Base-by-base conservation (phyloP, 2,113 vertebrate species). In the Tragelaphus strepsiceros region DNA sequence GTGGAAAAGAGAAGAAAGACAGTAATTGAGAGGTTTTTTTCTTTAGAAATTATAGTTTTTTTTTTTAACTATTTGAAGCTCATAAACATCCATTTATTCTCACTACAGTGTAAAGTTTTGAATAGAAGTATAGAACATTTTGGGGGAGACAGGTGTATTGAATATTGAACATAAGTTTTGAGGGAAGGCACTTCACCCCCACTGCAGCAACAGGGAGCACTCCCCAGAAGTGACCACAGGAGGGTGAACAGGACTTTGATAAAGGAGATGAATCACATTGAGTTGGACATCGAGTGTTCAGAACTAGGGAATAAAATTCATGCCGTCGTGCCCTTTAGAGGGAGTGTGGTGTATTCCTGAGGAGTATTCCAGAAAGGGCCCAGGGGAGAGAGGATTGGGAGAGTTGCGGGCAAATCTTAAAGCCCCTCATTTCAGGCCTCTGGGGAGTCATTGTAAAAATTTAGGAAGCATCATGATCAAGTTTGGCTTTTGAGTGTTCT, bases 61-160 rank as follows among this genome's bases (percentile, higher is more conserved):
- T 51, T 84, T 80, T 62, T 90, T 77, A 67, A 64, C 53, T 74
- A 54, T 91, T 97, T 67, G 62, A 84, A 95, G 62, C n/a, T 88
- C 49, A 28, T 86, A 62, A 39, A 35, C 51, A 46, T 74, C 26
- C 28, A 46, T 43, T 84, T 94, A 54, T 59, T 84, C 24, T 86
- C 32, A 62, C 16, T 54, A 59, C 22, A 32, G 13, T 81, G 10
- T 90, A 89, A 90, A 43, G 21, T 80, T 84, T 94, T 80, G 17
- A 94, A 91, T 56, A 83, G 35, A 53, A 88, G 30, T 39, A 22
- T 71, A 35, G 56, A 84, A 77, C 35, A 53, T 78, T 49, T 67
- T 2, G 12, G 30, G 13, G 10, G 43, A 87, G 51, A 54, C 6
- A 22, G 13, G 19, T 80, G 4, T 2, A 1, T 6, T 84, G 81